A percentile compares a stretch with the other conserved stretches of the same genome.
Conservation (phyloP, 2,888 invertebrate genomes). For the Rhodophaea formosa region DNA sequence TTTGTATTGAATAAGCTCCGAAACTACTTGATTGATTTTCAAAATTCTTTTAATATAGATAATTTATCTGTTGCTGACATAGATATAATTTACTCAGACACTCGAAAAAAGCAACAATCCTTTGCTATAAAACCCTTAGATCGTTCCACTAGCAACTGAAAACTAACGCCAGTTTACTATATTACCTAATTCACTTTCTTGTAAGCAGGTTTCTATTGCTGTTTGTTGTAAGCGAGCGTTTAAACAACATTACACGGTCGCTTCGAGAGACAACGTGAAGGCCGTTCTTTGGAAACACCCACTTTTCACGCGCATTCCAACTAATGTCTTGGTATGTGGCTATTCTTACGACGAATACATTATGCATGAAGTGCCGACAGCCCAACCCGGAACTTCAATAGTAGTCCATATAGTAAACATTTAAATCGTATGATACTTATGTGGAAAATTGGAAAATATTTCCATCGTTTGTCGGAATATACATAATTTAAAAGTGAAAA, state of each 20-base stretch:
- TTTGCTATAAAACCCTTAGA: too few relatives aligned
- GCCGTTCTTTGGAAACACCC: conserved; percentile 15
- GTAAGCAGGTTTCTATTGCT: not conserved
- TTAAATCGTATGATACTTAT: not conserved
- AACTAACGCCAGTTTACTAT: not conserved
- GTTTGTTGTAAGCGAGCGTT: conserved; percentile 2
- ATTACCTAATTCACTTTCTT: not conserved
- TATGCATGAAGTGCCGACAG: conserved; percentile 13
- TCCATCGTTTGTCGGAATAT: not conserved
- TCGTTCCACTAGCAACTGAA: not conserved
- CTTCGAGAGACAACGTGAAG: conserved; percentile 14
- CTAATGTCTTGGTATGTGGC: conserved; percentile 11
- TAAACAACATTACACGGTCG: conserved; percentile 10
- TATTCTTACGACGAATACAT: conserved; percentile 15
- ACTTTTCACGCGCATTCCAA: conserved; percentile 13
- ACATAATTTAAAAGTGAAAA: not conserved
- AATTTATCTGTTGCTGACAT: too few relatives aligned
- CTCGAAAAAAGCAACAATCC: too few relatives aligned
- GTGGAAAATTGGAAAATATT: not conserved
- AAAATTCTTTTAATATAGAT: too few relatives aligned
- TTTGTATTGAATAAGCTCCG: too few relatives aligned
- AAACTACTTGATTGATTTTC: too few relatives aligned
- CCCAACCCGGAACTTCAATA: conserved; percentile 12
- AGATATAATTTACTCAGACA: too few relatives aligned
- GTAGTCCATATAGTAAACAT: not conserved